Evolutionary conservation across 1,140 invertebrate genomes (phyloP).

Genomic region (Caenorhabditis elegans): WBcel235 BX284605.5:12090001-12090500

Average conservation of each 20-base stretch:
- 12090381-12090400: not conserved
- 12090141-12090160: not conserved
- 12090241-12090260: conserved; percentile 36
- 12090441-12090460: not conserved
- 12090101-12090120: no score
- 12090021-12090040: no score
- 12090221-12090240: conserved; percentile 33
- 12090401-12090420: not conserved
- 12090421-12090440: conserved; percentile 23
- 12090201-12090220: conserved; percentile 5
- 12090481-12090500: conserved; percentile 33
- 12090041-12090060: no score
- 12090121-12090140: not conserved
- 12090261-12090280: conserved; percentile 8
- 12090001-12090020: no score
- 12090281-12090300: conserved; percentile 12
- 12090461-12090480: not conserved
- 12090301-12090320: conserved; percentile 37
- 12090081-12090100: no score
- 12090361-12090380: conserved; percentile 13
- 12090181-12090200: conserved; percentile 14
- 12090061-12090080: no score
- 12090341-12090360: not conserved
- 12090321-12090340: not conserved
- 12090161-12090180: not conserved